Base-by-base conservation (phyloP, 2,888 invertebrate genomes). In the Cordilura impudica region DNA sequence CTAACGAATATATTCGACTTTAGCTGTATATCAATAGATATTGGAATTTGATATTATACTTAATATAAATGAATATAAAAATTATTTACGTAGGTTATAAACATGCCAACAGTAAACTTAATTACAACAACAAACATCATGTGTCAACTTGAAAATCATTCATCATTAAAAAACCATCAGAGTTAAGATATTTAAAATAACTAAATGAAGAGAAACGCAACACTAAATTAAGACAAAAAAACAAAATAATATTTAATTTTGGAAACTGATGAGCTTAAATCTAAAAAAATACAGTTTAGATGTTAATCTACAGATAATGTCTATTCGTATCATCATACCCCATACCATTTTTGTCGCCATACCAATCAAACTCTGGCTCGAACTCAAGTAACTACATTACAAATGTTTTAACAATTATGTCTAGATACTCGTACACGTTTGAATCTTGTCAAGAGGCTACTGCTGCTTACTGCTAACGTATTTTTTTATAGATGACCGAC, bases 141-240 rank as follows among this genome's bases (percentile, higher is more conserved):
- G 23, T 75, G 72, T 77, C 67, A 77, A 72, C 67, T 45, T 51
- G 47, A 63, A 18, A 43, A 67, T 54, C 66, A 56, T 72, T 63
- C 49, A 78, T 78, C 72, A 78, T 72, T 78, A 72, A 72, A 72
- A 77, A 78, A 43, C 63, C 67, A 67, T 78, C 72, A 63, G 51
- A 5, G 6, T 26, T 14, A n/a, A 2, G 8, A 47, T 4, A 58
- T 60, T 60, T 60, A 26, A 65, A 19, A 63, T 63, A 35, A 21
- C 7, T 39, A 12, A 16, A 31, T 14, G 16, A 58, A 31, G n/a
- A 21, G 23, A 47, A 0, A 49, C 12, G 7, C 12, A 14, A 21
- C 6, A 26, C 3, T 4, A 26, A 26, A 26, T 26, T 12, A 61
- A n/a, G 8, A 43, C 7, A 3, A 45, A 18, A 35, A 16, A 29